Percentiles rank a stretch among this genome's conserved stretches.
Evolutionary conservation across 2,888 invertebrate species (phyloP).

Genomic region (Helobdella robusta): DNA sequence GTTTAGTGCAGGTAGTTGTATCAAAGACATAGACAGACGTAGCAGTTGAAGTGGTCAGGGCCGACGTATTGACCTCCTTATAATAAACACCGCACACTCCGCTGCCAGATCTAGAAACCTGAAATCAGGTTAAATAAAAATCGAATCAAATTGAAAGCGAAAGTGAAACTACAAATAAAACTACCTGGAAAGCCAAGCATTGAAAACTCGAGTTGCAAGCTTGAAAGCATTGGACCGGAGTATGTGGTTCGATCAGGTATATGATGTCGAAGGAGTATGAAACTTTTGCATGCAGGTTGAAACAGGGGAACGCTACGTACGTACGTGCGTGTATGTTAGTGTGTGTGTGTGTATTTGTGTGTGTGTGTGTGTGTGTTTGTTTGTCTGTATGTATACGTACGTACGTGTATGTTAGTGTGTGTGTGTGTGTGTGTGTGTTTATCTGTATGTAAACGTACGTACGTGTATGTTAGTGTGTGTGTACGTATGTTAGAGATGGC

Average conservation of each 20-base stretch:
- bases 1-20: too few species aligned
- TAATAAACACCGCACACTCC: slow-evolving; percentile 9
- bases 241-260: slow-evolving; percentile 10
- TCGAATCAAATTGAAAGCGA: too few species aligned
- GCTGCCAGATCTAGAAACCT: slow-evolving; percentile 9
- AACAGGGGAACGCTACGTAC: slow-evolving; percentile 2
- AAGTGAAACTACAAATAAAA: not conserved
- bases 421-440: not conserved
- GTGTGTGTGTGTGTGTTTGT: not conserved
- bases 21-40: not conserved
- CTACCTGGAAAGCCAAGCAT: slow-evolving; percentile 18
- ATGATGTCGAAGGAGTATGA: not conserved
- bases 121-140: too few species aligned
- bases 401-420: not conserved
- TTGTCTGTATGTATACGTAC: not conserved
- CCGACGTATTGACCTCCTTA: too few species aligned
- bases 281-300: not conserved
- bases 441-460: not conserved
- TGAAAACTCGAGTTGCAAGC: not conserved
- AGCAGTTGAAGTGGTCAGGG: not conserved
- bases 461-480: not conserved
- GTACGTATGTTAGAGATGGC: not conserved
- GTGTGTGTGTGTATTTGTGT: not conserved
- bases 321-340: not conserved
- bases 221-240: not conserved